Conservation (phyloP, 2,113 vertebrate species). For the Bos javanicus region DNA sequence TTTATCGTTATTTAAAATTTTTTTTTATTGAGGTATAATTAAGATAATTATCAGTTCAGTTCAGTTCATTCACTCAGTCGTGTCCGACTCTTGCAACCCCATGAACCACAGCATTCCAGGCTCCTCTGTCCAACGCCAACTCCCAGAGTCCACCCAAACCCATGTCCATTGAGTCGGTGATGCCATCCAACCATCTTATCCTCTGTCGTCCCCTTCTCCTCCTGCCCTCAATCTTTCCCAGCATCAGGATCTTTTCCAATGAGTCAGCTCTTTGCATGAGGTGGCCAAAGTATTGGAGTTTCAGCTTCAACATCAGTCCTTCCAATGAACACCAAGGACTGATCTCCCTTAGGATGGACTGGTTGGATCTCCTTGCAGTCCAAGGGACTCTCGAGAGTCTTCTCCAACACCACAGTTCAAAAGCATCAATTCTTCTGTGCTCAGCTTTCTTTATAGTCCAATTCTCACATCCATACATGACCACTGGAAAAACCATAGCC, state of each 20-base stretch:
- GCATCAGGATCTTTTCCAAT: not conserved
- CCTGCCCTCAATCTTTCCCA: not conserved
- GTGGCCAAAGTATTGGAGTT: not conserved
- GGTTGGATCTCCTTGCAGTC: not conserved
- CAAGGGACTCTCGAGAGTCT: not conserved
- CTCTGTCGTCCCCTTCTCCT: not conserved
- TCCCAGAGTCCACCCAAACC: not conserved
- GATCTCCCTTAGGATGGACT: not conserved
- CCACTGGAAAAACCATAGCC: not conserved
- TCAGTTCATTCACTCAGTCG: fast-evolving
- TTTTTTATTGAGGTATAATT: not conserved
- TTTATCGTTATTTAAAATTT: not conserved
- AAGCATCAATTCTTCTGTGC: not conserved
- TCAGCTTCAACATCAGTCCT: not conserved
- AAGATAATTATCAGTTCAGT: not conserved
- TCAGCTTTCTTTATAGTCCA: not conserved
- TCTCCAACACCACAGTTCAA: not conserved
- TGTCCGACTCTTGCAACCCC: not conserved
- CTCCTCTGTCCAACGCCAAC: not conserved
- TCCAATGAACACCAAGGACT: not conserved
- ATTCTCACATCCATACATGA: not conserved
- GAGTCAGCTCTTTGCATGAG: fast-evolving
- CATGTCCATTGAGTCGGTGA: not conserved
- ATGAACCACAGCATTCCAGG: not conserved
- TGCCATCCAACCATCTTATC: not conserved